Evolutionary conservation across 2,888 invertebrate species (phyloP), one percentile per base, ranked within the genome.

Genomic region (Eugnorisma glareosa): DNA sequence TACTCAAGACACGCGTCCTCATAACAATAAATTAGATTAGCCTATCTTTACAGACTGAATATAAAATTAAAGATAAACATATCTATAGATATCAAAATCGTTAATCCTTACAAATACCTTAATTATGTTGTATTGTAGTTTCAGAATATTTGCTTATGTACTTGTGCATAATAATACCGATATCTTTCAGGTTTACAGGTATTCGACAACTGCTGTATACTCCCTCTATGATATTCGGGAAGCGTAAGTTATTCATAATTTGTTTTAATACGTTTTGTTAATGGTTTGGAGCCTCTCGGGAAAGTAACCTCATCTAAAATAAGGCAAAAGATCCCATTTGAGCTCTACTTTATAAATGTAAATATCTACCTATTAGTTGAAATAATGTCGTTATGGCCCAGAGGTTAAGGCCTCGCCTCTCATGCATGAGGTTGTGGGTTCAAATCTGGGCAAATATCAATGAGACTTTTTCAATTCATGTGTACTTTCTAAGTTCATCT

Each of bases 151-250:
- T 57, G 18, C 13, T 0, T 73, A 3, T 21, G 28, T 48, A 11
- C 24, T 61, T n/a, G 28, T 72, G 24, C 48, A 37, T n/a, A 66
- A 61, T 37, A 24, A 59, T 75, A 54, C 2, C 1, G n/a, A 35
- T 67, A 45, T 84, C 31, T 94, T 94, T 76, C 92, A 98, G 98
- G 97, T 97, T 13, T 98, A 97, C 90, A 95, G 98, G 75, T 97
- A 98, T 90, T 98, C 98, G 0, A 97, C 96, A 0, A 97, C 97
- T 10, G 97, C 97, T 3, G 96, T 94, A 87, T 98, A 96, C 89
- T 96, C 97, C 63, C 94, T 98, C 1, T 97, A 97, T 84, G 96
- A 97, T 88, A 97, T 97, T 54, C 93, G 86, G 6, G 94, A 94
- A 48, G 86, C 90, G 97, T 97, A 93, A 94, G 95, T 92, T 73